Evolutionary conservation across 2,797 vertebrate genomes (phyloP).

Genomic region (Sebastes vulpes): DNA sequence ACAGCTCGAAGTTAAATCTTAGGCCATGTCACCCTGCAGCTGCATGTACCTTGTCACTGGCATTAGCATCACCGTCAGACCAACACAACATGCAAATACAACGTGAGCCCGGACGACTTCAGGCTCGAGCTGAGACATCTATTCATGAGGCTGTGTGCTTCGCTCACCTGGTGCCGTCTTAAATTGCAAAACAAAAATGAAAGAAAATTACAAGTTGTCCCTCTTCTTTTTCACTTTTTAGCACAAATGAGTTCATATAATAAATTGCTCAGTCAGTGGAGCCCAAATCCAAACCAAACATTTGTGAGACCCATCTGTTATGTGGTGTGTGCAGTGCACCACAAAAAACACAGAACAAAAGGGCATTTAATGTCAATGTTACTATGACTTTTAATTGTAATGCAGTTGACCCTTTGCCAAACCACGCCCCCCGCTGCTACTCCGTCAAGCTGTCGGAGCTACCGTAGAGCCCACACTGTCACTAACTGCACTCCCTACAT

Average conservation of each 20-base stretch:
- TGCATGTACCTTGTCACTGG: constrained; percentile 50
- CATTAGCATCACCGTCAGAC: constrained; percentile 52
- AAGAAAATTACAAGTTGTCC: not conserved
- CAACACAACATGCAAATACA: constrained; percentile 7
- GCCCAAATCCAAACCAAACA: not conserved
- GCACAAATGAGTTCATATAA: not conserved
- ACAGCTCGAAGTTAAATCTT: constrained; percentile 50
- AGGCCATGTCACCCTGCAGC: constrained; percentile 62
- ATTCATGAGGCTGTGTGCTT: not conserved
- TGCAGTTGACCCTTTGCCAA: not conserved
- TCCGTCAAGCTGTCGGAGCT: too few relatives aligned
- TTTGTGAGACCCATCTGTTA: constrained; percentile 6
- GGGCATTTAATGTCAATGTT: not conserved
- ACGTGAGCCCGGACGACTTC: not conserved
- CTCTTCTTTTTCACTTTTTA: not conserved
- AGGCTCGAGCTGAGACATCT: not conserved
- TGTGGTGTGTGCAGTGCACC: not conserved
- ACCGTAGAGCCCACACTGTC: too few relatives aligned
- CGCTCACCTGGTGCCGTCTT: not conserved
- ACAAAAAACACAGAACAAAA: not conserved
- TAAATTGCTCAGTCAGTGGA: not conserved
- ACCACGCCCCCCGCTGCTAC: too few relatives aligned
- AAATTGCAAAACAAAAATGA: not conserved
- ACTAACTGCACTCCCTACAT: too few relatives aligned
- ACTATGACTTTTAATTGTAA: not conserved